Conservation (phyloP, 2,888 invertebrate genomes). For the Eugnorisma glareosa region DNA sequence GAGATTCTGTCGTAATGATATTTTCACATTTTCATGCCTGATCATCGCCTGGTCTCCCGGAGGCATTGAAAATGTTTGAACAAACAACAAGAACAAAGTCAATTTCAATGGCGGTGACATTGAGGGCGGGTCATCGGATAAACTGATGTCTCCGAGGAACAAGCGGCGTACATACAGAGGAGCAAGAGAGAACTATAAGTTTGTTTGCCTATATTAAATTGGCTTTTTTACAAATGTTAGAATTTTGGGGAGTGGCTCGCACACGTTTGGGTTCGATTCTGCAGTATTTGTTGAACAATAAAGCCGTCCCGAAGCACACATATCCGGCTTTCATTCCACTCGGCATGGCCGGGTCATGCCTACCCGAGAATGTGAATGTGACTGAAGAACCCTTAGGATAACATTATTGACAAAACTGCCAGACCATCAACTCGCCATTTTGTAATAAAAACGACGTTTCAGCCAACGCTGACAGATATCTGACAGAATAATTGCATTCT, state of each 20-base stretch:
- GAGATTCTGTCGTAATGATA: no score
- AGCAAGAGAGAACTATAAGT: background rate
- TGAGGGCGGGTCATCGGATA: background rate
- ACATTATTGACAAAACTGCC: background rate
- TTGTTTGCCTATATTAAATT: background rate
- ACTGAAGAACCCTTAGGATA: background rate
- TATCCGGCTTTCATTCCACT: background rate
- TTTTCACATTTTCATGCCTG: no score
- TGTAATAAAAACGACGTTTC: background rate
- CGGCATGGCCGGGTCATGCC: no score
- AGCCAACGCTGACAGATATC: slow-evolving; percentile 5
- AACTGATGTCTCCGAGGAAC: slow-evolving; percentile 12
- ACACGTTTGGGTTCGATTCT: background rate
- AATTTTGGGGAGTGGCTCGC: background rate
- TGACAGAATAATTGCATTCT: slow-evolving; percentile 31
- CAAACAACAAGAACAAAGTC: slow-evolving; percentile 4
- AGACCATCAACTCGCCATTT: background rate
- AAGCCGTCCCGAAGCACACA: background rate
- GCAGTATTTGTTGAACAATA: background rate
- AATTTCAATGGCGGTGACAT: slow-evolving; percentile 10
- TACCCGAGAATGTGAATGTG: background rate
- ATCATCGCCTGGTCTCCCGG: background rate
- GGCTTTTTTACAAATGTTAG: background rate
- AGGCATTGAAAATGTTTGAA: slow-evolving; percentile 17
- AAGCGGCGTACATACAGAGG: background rate